Conservation (phyloP, 2,888 invertebrate genomes). For the Cryptosula pallasiana region DNA sequence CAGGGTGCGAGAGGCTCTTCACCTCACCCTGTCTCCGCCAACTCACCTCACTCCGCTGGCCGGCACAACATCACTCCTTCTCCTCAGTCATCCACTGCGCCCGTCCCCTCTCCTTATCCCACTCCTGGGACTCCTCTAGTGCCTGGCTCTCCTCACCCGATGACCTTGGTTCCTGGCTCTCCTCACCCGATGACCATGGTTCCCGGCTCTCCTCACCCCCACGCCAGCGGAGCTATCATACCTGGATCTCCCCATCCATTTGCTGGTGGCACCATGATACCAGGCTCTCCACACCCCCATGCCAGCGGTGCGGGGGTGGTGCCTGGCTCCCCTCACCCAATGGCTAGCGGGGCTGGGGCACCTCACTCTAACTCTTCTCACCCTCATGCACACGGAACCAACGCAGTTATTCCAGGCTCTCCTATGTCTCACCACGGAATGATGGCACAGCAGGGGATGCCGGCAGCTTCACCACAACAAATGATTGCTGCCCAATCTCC, state of each 20-base stretch:
- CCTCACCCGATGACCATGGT: conserved; percentile 3
- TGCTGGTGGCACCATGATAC: not conserved
- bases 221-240: not conserved
- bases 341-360: not conserved
- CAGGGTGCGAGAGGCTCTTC: not conserved
- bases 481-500: conserved; percentile 7
- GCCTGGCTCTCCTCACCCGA: conserved; percentile 19
- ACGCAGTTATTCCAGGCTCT: not conserved
- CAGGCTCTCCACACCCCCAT: conserved; percentile 2
- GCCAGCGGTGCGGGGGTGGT: conserved; percentile 1
- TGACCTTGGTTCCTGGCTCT: conserved; percentile 1
- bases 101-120: not conserved
- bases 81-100: not conserved
- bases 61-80: not conserved
- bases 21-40: not conserved
- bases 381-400: not conserved
- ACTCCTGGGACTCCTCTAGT: not conserved
- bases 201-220: conserved; percentile 11
- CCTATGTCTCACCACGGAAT: not conserved
- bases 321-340: conserved; percentile 9
- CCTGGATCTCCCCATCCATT: conserved; percentile 7
- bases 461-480: not conserved
- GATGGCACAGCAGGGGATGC: not conserved
- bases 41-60: not conserved
- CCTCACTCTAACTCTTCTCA: not conserved